Percentiles rank a stretch among this genome's conserved stretches.
phyloP scores from a whole-genome alignment of 2,113 vertebrate species.

The Aix galericulata region DNA sequence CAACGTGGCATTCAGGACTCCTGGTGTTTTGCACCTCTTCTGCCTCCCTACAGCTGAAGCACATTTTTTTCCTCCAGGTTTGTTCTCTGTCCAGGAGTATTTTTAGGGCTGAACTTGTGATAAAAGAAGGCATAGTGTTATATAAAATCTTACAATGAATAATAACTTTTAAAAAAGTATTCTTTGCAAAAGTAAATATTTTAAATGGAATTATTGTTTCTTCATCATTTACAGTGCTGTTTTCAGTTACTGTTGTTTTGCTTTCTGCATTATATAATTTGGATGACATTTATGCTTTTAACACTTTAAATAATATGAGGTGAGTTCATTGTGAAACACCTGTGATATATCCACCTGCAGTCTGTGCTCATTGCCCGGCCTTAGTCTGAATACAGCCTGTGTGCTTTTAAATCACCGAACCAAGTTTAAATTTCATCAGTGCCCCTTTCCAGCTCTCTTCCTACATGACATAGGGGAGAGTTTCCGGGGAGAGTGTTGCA shows the following conservation, averaged over 20 bases:
- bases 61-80: neutral
- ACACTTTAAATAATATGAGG: too few relatives aligned
- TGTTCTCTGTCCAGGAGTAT: neutral
- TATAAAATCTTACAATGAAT: neutral
- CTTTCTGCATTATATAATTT: neutral
- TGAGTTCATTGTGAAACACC: neutral
- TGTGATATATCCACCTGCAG: neutral
- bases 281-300: too few relatives aligned
- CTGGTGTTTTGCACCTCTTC: neutral
- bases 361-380: neutral
- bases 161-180: neutral
- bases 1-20: neutral
- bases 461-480: fast-evolving
- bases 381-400: neutral
- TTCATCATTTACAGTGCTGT: neutral
- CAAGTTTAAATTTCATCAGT: neutral
- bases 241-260: neutral
- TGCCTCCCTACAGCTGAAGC: neutral
- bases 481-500: neutral
- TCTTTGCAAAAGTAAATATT: neutral
- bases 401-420: neutral
- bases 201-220: neutral
- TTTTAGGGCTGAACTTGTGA: neutral
- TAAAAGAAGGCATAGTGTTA: neutral
- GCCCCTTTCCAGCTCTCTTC: neutral